Percentiles rank a stretch among this genome's conserved stretches.
phyloP scores from a whole-genome alignment of 2,797 vertebrate species.

The Pelochelys cantorii region DNA sequence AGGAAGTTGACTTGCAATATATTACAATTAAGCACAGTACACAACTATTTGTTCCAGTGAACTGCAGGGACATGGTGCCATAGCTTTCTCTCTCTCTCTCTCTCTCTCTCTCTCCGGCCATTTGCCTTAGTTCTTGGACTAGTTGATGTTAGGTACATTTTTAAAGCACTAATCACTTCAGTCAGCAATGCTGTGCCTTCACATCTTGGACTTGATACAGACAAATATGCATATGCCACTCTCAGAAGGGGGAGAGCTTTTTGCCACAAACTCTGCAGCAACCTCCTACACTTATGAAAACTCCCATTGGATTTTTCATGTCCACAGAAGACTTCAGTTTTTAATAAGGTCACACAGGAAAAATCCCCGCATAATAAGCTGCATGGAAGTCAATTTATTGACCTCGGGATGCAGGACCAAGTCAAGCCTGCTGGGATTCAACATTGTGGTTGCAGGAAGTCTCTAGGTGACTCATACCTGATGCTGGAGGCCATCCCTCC shows the following conservation, averaged over 20 bases:
- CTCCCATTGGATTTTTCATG: neutral
- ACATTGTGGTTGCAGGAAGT: constrained; percentile 45
- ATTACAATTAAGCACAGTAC: neutral
- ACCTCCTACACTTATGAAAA: constrained; percentile 1
- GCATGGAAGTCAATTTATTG: constrained; percentile 66
- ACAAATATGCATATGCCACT: neutral
- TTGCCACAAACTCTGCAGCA: constrained; percentile 34
- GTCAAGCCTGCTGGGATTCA: constrained; percentile 46
- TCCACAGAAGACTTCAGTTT: constrained; percentile 46
- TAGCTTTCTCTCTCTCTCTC: neutral
- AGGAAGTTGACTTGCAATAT: constrained; percentile 25
- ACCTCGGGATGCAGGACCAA: constrained; percentile 35
- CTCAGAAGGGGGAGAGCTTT: constrained; percentile 19
- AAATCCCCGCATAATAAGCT: constrained; percentile 62
- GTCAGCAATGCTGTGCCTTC: neutral
- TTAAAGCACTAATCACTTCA: neutral
- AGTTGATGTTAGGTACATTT: neutral
- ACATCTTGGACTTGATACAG: neutral
- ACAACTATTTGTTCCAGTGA: fast-evolving
- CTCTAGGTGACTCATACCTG: constrained; percentile 55
- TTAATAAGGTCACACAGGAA: constrained; percentile 67
- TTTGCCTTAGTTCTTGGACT: neutral
- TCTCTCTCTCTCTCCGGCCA: neutral
- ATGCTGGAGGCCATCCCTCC: constrained; percentile 45
- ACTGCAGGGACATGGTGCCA: neutral